phyloP scores from a whole-genome alignment of 2,888 invertebrate genomes.

The Agonopterix alstromeriana region DNA sequence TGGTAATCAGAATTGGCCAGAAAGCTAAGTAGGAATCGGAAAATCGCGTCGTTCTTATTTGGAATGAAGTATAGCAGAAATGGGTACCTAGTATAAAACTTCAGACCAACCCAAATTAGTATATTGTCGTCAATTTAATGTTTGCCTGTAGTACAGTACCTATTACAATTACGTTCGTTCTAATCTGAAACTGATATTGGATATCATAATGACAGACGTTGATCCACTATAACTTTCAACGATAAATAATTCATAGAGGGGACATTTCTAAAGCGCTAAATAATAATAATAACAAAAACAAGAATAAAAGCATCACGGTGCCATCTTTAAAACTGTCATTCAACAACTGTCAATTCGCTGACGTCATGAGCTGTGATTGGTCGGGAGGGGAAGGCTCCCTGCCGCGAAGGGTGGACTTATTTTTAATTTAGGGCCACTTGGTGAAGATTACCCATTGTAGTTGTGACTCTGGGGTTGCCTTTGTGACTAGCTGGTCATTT shows the following conservation, averaged over 20 bases:
- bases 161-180: too few species aligned
- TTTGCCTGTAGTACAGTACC: too few species aligned
- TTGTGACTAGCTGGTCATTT: constrained; percentile 60
- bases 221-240: too few species aligned
- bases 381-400: constrained; percentile 17
- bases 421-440: constrained; percentile 60
- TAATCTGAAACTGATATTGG: background rate
- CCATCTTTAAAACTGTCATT: constrained; percentile 62
- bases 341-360: constrained; percentile 39
- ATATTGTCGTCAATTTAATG: too few species aligned
- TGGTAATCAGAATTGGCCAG: too few species aligned
- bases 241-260: background rate
- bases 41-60: too few species aligned
- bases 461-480: constrained; percentile 65
- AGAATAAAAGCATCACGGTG: constrained; percentile 29
- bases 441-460: constrained; percentile 72
- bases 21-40: too few species aligned
- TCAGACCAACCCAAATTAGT: too few species aligned
- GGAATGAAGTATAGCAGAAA: too few species aligned
- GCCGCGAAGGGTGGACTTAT: constrained; percentile 39
- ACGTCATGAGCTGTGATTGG: constrained; percentile 46
- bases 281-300: constrained; percentile 3
- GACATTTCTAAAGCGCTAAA: background rate
- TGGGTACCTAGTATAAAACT: too few species aligned
- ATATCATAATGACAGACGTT: too few species aligned